These are phyloP conservation scores for Xenentodon cancila DNA, from an alignment of 2,797 vertebrate genomes.

Conservation along the genomic window DNA sequence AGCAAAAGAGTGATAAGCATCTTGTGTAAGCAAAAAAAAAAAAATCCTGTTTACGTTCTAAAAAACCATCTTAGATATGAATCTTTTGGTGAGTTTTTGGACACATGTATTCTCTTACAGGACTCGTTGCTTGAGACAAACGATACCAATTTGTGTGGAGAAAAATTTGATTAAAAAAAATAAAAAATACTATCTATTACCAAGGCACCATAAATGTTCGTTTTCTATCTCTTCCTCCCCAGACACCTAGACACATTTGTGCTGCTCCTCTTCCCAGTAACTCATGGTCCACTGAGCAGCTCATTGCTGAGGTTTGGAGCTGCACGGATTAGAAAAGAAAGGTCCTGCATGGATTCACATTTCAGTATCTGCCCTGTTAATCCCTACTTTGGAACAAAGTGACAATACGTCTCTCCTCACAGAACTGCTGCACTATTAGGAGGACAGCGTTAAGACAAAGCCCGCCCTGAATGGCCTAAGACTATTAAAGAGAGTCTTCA, in stretches of 20 bases:
- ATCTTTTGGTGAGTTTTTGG: too few species aligned
- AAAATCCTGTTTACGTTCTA: too few species aligned
- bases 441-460: conserved; percentile 7
- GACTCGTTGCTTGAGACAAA: conserved; percentile 3
- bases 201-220: too few species aligned
- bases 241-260: background rate
- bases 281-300: background rate
- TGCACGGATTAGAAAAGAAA: conserved; percentile 9
- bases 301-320: conserved; percentile 12
- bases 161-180: background rate
- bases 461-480: conserved; percentile 29
- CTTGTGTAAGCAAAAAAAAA: too few species aligned
- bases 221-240: background rate
- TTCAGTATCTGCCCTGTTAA: conserved; percentile 17
- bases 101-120: conserved; percentile 13
- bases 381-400: conserved; percentile 9
- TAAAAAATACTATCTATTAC: too few species aligned
- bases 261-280: background rate
- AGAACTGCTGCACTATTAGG: conserved; percentile 6
- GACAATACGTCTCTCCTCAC: background rate
- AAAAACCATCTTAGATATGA: too few species aligned
- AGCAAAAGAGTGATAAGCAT: too few species aligned
- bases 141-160: too few species aligned
- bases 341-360: conserved; percentile 6
- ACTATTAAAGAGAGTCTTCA: conserved; percentile 13